Percentiles rank a stretch among this genome's conserved stretches.
Conservation (phyloP, 1,140 invertebrate species). For the Formica exsecta region DNA sequence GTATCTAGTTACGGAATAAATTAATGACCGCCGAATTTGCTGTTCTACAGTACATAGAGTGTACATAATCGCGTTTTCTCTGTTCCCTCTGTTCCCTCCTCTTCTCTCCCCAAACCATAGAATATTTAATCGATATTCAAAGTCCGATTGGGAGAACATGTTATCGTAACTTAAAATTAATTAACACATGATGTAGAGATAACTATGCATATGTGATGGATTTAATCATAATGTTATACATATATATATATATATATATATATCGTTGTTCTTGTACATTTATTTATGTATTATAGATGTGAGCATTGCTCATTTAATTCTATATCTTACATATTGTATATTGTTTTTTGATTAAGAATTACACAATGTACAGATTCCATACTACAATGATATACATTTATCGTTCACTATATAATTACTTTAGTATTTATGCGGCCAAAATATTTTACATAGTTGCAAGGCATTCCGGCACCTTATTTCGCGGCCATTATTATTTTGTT, state of each 20-base stretch:
- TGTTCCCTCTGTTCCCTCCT: too few species aligned
- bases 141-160: background rate
- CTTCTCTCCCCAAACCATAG: background rate
- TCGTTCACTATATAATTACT: conserved; percentile 28
- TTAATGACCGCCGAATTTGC: conserved; percentile 75
- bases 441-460: conserved; percentile 17
- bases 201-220: background rate
- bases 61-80: conserved; percentile 33
- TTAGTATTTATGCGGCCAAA: conserved; percentile 32
- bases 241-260: background rate
- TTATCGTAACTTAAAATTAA: conserved; percentile 37
- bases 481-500: conserved; percentile 63
- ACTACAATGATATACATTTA: background rate
- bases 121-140: conserved; percentile 44
- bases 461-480: conserved; percentile 50
- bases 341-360: background rate
- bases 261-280: background rate
- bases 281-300: background rate
- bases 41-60: conserved; percentile 53
- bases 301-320: background rate
- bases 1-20: conserved; percentile 71
- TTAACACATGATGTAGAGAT: conserved; percentile 19
- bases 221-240: conserved; percentile 10
- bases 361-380: background rate
- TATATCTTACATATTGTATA: too few species aligned